These are phyloP conservation scores for Stenodera caucasica DNA, from an alignment of 2,888 invertebrate genomes.

Conservation along the genomic window DNA sequence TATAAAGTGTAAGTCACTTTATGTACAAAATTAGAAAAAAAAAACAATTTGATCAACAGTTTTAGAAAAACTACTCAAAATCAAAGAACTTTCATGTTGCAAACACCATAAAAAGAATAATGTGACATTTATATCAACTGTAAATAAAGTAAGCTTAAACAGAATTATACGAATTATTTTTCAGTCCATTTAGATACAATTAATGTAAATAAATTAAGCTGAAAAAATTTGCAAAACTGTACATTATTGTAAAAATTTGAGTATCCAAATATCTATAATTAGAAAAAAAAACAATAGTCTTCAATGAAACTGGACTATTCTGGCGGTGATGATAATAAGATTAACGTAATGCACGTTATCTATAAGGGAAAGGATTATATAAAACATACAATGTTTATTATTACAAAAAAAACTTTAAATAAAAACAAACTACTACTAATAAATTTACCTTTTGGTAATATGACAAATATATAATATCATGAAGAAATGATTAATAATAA, in stretches of 20 bases:
- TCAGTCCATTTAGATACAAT: neutral
- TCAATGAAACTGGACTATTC: no score
- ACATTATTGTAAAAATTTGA: neutral
- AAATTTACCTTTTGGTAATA: neutral
- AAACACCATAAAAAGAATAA: neutral
- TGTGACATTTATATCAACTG: neutral
- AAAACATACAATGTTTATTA: no score
- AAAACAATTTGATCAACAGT: no score
- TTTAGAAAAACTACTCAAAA: neutral
- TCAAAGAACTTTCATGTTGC: neutral
- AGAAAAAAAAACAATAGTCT: no score
- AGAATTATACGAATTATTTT: neutral
- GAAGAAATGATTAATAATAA: constrained; percentile 1
- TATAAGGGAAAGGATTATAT: no score
- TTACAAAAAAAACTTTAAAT: no score
- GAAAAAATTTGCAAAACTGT: neutral
- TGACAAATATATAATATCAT: neutral
- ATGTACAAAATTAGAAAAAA: no score
- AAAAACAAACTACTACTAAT: neutral
- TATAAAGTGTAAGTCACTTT: no score
- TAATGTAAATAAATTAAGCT: neutral
- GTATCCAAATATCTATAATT: no score
- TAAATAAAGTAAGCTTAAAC: neutral
- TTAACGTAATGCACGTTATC: no score
- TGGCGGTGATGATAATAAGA: no score